A percentile compares a stretch with the other conserved stretches of the same genome.
Evolutionary conservation across 1,140 invertebrate species (phyloP).

Genomic region (Meloidogyne exigua): DNA sequence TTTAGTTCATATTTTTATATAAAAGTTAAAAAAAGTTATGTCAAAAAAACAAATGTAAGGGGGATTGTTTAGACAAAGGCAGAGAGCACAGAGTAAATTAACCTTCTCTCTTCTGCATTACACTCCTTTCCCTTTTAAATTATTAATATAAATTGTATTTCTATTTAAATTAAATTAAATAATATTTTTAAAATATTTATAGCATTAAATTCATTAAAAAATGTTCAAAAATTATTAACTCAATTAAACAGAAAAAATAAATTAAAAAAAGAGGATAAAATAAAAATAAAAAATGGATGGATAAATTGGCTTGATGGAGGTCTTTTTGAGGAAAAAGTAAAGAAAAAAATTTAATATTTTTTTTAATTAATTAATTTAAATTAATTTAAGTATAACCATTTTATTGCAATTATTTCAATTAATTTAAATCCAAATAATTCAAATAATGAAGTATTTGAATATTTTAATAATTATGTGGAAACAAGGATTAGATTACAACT

Average conservation of each 20-base stretch:
- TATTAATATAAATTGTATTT: too few relatives aligned
- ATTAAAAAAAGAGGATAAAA: not conserved
- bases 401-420: not conserved
- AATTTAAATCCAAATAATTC: not conserved
- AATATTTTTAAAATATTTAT: not conserved
- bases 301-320: not conserved
- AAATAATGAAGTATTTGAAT: not conserved
- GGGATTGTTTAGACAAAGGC: too few relatives aligned
- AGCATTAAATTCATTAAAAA: not conserved
- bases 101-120: too few relatives aligned
- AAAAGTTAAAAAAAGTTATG: too few relatives aligned
- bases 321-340: not conserved
- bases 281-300: not conserved
- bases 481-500: not conserved
- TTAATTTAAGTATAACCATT: not conserved
- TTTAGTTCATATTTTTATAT: too few relatives aligned
- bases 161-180: too few relatives aligned
- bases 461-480: conserved; percentile 1
- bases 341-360: too few relatives aligned
- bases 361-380: not conserved
- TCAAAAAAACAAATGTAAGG: too few relatives aligned
- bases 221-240: not conserved
- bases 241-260: not conserved
- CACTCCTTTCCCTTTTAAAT: too few relatives aligned
- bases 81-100: too few relatives aligned